These are phyloP conservation scores for Eleginops maclovinus DNA, from an alignment of 2,113 vertebrate genomes.

Conservation along the genomic window DNA sequence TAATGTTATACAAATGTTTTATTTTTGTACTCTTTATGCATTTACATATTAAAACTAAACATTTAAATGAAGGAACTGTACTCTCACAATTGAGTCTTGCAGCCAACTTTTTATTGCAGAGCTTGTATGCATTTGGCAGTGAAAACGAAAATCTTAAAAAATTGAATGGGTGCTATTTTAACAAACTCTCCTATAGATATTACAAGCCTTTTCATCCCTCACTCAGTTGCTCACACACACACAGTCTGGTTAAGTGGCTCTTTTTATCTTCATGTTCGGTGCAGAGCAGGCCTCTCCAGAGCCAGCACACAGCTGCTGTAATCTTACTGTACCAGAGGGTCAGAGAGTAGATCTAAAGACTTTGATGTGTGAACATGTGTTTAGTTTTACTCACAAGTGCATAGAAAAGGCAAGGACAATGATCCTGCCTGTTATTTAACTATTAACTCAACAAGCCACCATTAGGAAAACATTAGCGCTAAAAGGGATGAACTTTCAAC, in stretches of 20 bases:
- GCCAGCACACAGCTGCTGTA: slow-evolving; percentile 39
- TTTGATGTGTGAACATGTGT: slow-evolving; percentile 77
- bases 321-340: slow-evolving; percentile 52
- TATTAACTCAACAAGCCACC: slow-evolving; percentile 78
- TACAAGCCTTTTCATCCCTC: background rate
- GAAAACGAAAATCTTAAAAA: slow-evolving; percentile 31
- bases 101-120: slow-evolving; percentile 45
- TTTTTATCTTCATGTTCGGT: slow-evolving; percentile 8
- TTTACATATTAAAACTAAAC: slow-evolving; percentile 67
- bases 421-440: slow-evolving; percentile 70
- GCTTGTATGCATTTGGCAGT: slow-evolving; percentile 34
- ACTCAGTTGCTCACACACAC: slow-evolving; percentile 3
- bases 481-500: slow-evolving; percentile 79
- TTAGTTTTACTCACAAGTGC: slow-evolving; percentile 61
- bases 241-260: slow-evolving; percentile 6
- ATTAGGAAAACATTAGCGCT: slow-evolving; percentile 78
- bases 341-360: slow-evolving; percentile 55
- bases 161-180: slow-evolving; percentile 6
- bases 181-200: slow-evolving; percentile 29
- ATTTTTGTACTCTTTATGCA: slow-evolving; percentile 82
- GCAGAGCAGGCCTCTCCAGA: slow-evolving; percentile 11
- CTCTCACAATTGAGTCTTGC: slow-evolving; percentile 57
- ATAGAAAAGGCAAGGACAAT: slow-evolving; percentile 65
- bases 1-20: slow-evolving; percentile 77
- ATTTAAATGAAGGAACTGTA: slow-evolving; percentile 71